These are phyloP conservation scores for Spinus pinus DNA, from an alignment of 2,797 vertebrate genomes.

Conservation along the genomic window DNA sequence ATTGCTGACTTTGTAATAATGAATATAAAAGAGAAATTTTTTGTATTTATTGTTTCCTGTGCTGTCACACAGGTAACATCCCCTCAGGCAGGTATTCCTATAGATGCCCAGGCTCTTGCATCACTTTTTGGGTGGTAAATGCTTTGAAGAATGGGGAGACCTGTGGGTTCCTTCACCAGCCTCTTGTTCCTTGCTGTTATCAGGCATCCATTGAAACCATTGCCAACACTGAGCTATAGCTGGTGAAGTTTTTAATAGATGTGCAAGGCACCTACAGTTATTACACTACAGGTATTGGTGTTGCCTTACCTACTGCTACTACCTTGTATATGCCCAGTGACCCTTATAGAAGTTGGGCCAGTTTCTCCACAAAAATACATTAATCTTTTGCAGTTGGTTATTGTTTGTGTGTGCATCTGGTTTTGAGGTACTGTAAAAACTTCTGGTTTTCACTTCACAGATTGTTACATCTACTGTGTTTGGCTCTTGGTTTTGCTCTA, in stretches of 20 bases:
- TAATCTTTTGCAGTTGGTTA: neutral
- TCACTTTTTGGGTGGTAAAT: neutral
- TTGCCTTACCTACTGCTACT: neutral
- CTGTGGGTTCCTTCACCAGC: neutral
- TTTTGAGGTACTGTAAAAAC: neutral
- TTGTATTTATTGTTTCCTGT: neutral
- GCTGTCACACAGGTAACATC: neutral
- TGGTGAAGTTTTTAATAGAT: neutral
- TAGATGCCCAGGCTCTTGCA: neutral
- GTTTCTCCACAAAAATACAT: neutral
- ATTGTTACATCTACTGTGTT: neutral
- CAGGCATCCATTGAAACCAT: fast-evolving
- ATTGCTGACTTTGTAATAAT: neutral
- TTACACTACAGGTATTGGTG: neutral
- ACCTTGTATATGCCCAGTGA: fast-evolving
- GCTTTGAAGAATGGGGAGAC: neutral
- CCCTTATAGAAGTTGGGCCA: neutral
- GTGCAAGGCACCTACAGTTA: neutral
- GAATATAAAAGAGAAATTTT: neutral
- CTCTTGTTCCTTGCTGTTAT: neutral
- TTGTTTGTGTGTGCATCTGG: neutral
- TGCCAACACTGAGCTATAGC: neutral
- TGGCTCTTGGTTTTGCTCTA: neutral
- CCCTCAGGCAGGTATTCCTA: neutral
- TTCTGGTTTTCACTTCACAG: neutral